phyloP scores from a whole-genome alignment of 2,888 invertebrate genomes.

The Xestobium rufovillosum region DNA sequence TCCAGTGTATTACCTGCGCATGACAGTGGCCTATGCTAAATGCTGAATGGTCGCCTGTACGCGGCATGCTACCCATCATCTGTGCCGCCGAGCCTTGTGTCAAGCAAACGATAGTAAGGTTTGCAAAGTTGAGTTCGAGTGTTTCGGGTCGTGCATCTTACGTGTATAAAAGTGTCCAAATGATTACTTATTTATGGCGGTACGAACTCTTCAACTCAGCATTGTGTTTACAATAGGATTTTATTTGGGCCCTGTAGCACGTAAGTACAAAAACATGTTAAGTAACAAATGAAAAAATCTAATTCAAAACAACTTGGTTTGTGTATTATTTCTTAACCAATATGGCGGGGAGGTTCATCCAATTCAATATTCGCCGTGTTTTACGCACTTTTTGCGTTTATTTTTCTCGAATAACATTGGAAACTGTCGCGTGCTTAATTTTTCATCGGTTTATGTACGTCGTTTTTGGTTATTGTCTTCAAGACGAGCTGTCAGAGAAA shows the following conservation, averaged over 20 bases:
- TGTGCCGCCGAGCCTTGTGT: constrained; percentile 43
- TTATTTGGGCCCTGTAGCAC: constrained; percentile 31
- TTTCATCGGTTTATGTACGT: no score
- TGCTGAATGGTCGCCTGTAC: constrained; percentile 30
- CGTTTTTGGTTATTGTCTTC: no score
- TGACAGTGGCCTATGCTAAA: constrained; percentile 28
- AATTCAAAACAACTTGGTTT: no score
- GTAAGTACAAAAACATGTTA: no score
- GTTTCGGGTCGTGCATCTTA: constrained; percentile 28
- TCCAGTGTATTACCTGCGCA: constrained; percentile 23
- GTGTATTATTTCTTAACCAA: no score
- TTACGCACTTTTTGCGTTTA: no score
- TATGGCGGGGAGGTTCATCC: constrained; percentile 3
- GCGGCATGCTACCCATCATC: constrained; percentile 27
- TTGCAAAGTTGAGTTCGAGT: constrained; percentile 41
- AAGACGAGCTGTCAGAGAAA: no score
- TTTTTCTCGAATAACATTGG: no score
- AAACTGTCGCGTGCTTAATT: no score
- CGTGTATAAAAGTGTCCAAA: constrained; percentile 49
- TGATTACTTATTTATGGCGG: constrained; percentile 72
- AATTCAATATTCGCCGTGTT: no score
- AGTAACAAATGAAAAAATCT: no score
- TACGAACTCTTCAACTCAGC: constrained; percentile 65
- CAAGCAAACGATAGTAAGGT: constrained; percentile 44
- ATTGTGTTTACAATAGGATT: constrained; percentile 53